Conservation (phyloP, 2,797 vertebrate genomes). For the Harpagifer antarcticus region DNA sequence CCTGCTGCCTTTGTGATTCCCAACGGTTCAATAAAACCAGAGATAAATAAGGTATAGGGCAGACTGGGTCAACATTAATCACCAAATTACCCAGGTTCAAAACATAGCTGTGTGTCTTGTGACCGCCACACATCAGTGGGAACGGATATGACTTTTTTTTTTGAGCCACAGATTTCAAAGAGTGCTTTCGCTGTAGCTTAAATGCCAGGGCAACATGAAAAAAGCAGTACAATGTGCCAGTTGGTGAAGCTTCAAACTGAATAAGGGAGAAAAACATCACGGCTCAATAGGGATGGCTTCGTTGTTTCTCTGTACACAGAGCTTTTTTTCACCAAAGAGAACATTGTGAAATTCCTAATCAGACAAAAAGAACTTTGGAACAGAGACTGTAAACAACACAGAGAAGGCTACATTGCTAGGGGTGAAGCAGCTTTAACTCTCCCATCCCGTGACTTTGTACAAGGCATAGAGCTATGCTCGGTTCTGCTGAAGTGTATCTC, state of each 20-base stretch:
- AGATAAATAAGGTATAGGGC: slow-evolving; percentile 66
- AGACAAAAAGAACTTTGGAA: slow-evolving; percentile 70
- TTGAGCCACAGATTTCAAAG: slow-evolving; percentile 75
- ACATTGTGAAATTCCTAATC: slow-evolving; percentile 78
- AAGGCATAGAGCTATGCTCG: slow-evolving; percentile 54
- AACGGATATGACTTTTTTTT: slow-evolving; percentile 52
- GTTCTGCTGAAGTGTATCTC: slow-evolving; percentile 62
- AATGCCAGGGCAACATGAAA: slow-evolving; percentile 77
- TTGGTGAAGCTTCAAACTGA: slow-evolving; percentile 82
- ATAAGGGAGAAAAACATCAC: slow-evolving; percentile 76
- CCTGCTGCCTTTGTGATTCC: slow-evolving; percentile 60
- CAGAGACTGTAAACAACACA: slow-evolving; percentile 63
- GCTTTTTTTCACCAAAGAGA: slow-evolving; percentile 62
- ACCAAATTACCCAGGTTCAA: slow-evolving; percentile 72
- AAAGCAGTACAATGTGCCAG: slow-evolving; percentile 67
- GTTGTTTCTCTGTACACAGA: slow-evolving; percentile 60
- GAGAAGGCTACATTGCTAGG: slow-evolving; percentile 40
- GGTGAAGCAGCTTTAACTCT: slow-evolving; percentile 65
- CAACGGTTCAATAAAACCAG: slow-evolving; percentile 66
- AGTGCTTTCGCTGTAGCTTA: slow-evolving; percentile 65
- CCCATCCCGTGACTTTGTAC: slow-evolving; percentile 59
- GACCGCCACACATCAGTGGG: slow-evolving; percentile 47
- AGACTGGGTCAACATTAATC: slow-evolving; percentile 71
- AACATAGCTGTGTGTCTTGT: slow-evolving; percentile 54
- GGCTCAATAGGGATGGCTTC: slow-evolving; percentile 71